Evolutionary conservation across 2,888 invertebrate species (phyloP).

Genomic region (Phyto melanocephala): DNA sequence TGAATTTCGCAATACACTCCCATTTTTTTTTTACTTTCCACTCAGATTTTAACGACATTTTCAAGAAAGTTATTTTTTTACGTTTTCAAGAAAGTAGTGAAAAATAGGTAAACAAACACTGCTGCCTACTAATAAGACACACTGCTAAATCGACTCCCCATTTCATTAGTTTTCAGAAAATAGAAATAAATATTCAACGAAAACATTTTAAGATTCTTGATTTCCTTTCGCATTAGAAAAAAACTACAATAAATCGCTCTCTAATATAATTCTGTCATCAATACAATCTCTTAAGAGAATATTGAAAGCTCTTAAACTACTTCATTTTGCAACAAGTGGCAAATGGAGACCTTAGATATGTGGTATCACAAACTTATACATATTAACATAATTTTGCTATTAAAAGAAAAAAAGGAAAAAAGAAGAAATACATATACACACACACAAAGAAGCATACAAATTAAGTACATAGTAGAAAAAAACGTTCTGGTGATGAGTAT

Average conservation of each 20-base stretch:
- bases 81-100: too few relatives aligned
- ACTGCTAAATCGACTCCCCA: too few relatives aligned
- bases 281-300: slow-evolving; percentile 31
- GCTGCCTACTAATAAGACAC: too few relatives aligned
- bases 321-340: slow-evolving; percentile 58
- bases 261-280: slow-evolving; percentile 48
- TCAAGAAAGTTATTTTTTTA: too few relatives aligned
- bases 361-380: slow-evolving; percentile 3
- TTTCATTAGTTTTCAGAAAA: too few relatives aligned
- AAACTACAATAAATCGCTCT: slow-evolving; percentile 57
- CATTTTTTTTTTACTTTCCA: too few relatives aligned
- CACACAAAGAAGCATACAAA: background rate
- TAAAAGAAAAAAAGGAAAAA: slow-evolving; percentile 1
- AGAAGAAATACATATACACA: background rate
- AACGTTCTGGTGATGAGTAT: background rate
- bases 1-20: too few relatives aligned
- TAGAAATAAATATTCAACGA: too few relatives aligned
- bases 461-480: background rate
- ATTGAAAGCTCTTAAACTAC: slow-evolving; percentile 36
- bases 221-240: too few relatives aligned
- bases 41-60: too few relatives aligned
- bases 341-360: background rate
- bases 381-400: slow-evolving; percentile 32
- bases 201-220: too few relatives aligned
- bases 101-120: too few relatives aligned